These are phyloP conservation scores for Apamea monoglypha DNA, from an alignment of 2,888 invertebrate species.

Conservation along the genomic window DNA sequence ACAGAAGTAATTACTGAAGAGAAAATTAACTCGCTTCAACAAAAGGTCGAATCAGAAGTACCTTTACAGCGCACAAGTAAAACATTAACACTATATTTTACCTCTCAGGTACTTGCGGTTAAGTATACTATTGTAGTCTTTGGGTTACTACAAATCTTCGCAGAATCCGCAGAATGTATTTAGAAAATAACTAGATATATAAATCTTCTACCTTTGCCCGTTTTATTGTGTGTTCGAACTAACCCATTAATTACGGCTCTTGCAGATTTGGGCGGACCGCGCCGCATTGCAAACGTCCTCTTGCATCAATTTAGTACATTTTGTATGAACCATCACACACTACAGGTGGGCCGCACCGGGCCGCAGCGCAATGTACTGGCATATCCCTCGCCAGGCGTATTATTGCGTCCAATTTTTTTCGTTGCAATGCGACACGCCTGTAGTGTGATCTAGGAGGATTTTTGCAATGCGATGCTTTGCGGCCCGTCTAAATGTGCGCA, in stretches of 20 bases:
- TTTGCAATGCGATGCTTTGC: background rate
- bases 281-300: background rate
- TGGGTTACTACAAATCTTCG: slow-evolving; percentile 60
- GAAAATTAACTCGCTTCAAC: slow-evolving; percentile 28
- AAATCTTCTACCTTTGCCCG: slow-evolving; percentile 44
- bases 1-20: slow-evolving; percentile 14
- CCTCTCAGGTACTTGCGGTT: slow-evolving; percentile 43
- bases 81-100: slow-evolving; percentile 52
- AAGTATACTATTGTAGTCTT: too few species aligned
- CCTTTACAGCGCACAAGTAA: slow-evolving; percentile 16
- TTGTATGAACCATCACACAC: background rate
- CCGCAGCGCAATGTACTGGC: background rate
- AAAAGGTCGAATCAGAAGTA: slow-evolving; percentile 24
- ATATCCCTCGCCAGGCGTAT: background rate
- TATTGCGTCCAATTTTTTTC: background rate
- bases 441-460: background rate
- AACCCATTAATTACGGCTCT: slow-evolving; percentile 14
- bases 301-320: background rate
- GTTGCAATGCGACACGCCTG: background rate
- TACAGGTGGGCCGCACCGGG: background rate
- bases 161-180: slow-evolving; percentile 42
- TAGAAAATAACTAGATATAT: slow-evolving; percentile 52
- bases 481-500: background rate
- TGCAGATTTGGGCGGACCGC: background rate
- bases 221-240: slow-evolving; percentile 28